Evolutionary conservation across 2,888 invertebrate genomes (phyloP).

Genomic region (Epinotia demarniana): DNA sequence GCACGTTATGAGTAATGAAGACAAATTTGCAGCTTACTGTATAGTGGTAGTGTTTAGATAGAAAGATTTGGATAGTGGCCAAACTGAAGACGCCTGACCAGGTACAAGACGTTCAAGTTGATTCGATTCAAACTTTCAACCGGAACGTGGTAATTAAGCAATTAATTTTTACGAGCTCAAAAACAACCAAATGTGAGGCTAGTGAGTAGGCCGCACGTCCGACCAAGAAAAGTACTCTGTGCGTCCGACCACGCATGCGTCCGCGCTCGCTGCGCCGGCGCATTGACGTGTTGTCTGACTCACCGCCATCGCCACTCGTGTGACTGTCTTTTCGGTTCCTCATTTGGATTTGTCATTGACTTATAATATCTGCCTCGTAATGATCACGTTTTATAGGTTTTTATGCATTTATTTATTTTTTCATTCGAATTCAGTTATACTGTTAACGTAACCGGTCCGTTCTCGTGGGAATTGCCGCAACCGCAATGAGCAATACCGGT

Average conservation of each 20-base stretch:
- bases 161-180: conserved; percentile 21
- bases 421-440: conserved; percentile 7
- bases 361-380: conserved; percentile 43
- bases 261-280: conserved; percentile 47
- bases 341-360: conserved; percentile 46
- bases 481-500: conserved; percentile 35
- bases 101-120: neutral
- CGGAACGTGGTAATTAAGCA: conserved; percentile 10
- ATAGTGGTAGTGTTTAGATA: neutral
- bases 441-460: conserved; percentile 25
- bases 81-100: neutral
- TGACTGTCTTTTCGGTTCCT: conserved; percentile 44
- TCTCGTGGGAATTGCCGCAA: conserved; percentile 25
- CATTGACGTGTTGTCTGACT: conserved; percentile 48
- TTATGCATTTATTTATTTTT: conserved; percentile 17
- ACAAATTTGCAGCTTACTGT: neutral
- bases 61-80: neutral
- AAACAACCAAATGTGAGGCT: conserved; percentile 20
- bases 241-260: too few species aligned
- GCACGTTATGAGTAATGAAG: neutral
- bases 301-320: conserved; percentile 46
- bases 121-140: conserved; percentile 3
- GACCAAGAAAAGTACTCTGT: too few species aligned
- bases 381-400: conserved; percentile 38
- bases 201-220: conserved; percentile 27